A percentile compares a stretch with the other conserved stretches of the same genome.
Evolutionary conservation across 2,888 invertebrate genomes (phyloP).

Genomic region (Eupsilia transversa): DNA sequence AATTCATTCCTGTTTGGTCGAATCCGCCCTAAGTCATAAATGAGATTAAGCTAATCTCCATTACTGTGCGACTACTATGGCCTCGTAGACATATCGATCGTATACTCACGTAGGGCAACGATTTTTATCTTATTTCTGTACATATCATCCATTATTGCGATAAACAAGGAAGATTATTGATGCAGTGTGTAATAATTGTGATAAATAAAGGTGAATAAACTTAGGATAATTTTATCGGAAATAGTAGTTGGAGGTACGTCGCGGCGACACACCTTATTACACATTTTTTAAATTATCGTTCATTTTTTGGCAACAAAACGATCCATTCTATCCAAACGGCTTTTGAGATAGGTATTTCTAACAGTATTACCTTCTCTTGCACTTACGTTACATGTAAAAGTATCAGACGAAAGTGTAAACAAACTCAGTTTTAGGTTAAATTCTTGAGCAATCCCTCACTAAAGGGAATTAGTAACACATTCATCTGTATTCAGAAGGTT

Average conservation of each 20-base stretch:
- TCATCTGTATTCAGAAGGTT: too few species aligned
- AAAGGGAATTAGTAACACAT: too few species aligned
- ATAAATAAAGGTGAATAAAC: constrained; percentile 17
- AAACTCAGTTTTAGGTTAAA: too few species aligned
- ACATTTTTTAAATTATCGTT: not conserved
- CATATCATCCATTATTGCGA: not conserved
- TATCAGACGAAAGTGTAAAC: too few species aligned
- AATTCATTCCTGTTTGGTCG: too few species aligned
- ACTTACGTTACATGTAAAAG: not conserved
- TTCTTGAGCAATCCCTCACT: too few species aligned
- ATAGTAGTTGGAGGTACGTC: not conserved
- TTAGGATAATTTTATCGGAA: not conserved
- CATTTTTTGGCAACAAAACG: not conserved
- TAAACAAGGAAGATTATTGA: not conserved
- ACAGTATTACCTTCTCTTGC: not conserved
- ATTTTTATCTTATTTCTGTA: not conserved
- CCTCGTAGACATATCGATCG: not conserved
- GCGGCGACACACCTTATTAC: not conserved
- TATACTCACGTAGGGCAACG: not conserved
- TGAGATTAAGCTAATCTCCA: constrained; percentile 5
- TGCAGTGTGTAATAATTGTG: not conserved
- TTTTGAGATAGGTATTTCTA: not conserved
- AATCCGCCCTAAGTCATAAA: constrained; percentile 2
- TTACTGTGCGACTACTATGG: not conserved
- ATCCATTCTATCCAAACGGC: not conserved